Base-by-base conservation (phyloP, 2,888 invertebrate genomes). In the Carcina quercana region DNA sequence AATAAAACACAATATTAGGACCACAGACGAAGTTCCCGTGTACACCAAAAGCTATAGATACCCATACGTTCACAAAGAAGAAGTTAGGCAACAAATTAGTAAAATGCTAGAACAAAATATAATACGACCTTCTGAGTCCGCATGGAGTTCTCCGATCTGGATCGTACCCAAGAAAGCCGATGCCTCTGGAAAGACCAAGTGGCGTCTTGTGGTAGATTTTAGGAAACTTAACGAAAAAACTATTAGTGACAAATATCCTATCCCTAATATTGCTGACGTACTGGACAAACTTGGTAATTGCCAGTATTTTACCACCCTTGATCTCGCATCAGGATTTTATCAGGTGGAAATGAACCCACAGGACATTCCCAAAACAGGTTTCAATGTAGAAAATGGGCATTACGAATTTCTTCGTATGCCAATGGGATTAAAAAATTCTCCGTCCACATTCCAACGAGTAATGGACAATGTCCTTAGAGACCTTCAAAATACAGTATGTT, bases 41-140 rank as follows among this genome's bases (percentile, higher is more conserved):
- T 10, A 28, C 14, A 11, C 11, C 5, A 40, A 38, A 30, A 20
- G 37, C 6, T 39, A 43, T 31, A 7, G 39, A 14, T 38, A 28
- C 20, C 43, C 42, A 8, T 32, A 41, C 22, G 14, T 35, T 8
- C 41, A 43, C 12, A 38, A 41, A 34, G 12, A 41, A 15, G 42
- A 40, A 30, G 37, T 41, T 13, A 24, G 26, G 3, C 28, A 28
- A 13, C 43, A 43, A 35, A 33, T 38, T 3, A 22, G 24, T 12
- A 34, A 30, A 30, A 37, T 37, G 37, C 30, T 37, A 8, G 15
- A 20, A 4, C 34, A 37, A 19, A 30, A 35, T 2, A 33, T 38
- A 11, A 38, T 38, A 7, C 22, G 24, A 30, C 35, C 34, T 10
- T 32, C 32, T 1, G 13, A 20, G 4, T 36, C 36, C 15, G 36